Base-by-base conservation (phyloP, 1,140 invertebrate genomes). In the Aphidius gifuensis region DNA sequence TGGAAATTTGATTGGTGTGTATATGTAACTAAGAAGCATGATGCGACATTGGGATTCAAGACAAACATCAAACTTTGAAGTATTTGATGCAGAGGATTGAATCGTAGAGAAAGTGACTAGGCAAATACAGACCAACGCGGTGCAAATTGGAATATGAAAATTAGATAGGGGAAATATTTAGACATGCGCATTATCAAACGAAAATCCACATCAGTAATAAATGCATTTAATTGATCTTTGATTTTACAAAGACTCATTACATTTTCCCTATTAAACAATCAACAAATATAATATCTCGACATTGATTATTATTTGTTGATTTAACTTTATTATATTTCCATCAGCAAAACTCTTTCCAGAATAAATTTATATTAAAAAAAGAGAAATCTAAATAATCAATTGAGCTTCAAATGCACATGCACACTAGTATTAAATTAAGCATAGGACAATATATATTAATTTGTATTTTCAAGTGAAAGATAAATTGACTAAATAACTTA, bases 81-180 rank as follows among this genome's bases (percentile, higher is more conserved):
- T 44, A 55, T 45, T 58, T 8, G 38, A 42, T 54, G 47, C 43
- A 9, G 48, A 45, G 56, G 42, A 59, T 23, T 51, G 55, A 58
- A 64, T 64, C 58, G 58, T 60, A 60, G 32, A 16, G 16, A 56
- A 60, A 60, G 62, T 57, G 62, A 64, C 62, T 64, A 58, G 56
- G 58, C 58, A 64, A 64, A 64, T 56, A 59, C 58, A 60, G 53
- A 46, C 58, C 58, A 51, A 64, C 62, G 58, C 60, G 62, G 53
- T 60, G 62, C 51, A 64, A 64, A 64, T 64, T 64, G 58, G 58
- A 64, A 64, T 64, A 64, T 64, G 62, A 50, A 64, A 64, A 64
- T 64, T 45, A 38, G 56, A 16, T 8, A 32, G 47, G 43, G 5
- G n/a, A 9, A 9, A 9, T 39, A 51, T 16, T 16, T 16, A 16